Conservation (phyloP, 2,113 vertebrate species). For the Oncorhynchus gorbuscha region DNA sequence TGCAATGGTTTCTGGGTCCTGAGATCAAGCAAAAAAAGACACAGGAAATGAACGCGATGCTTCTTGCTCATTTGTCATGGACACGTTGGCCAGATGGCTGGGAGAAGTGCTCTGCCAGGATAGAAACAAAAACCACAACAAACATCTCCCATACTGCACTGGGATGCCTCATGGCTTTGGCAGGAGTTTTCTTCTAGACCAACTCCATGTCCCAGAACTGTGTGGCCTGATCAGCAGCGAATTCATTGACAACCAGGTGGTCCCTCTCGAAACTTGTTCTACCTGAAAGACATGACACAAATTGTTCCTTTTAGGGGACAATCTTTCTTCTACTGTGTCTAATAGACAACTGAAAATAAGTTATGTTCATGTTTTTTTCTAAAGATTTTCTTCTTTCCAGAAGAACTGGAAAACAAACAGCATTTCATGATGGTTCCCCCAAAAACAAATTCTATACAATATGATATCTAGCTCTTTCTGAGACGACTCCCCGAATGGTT, state of each 20-base stretch:
- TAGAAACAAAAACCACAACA: neutral
- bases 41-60: slow-evolving; percentile 1
- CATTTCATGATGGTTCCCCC: no score
- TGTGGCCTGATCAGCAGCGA: slow-evolving; percentile 19
- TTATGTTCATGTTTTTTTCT: no score
- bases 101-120: neutral
- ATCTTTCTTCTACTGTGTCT: neutral
- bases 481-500: no score
- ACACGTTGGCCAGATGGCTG: neutral
- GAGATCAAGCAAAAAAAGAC: slow-evolving; percentile 17
- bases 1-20: slow-evolving; percentile 14
- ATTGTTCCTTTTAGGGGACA: neutral
- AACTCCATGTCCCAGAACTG: slow-evolving; percentile 48
- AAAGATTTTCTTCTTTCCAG: no score
- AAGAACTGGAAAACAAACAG: no score
- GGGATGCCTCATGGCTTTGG: neutral
- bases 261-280: slow-evolving; percentile 40
- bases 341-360: no score
- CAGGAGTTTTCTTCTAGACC: neutral
- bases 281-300: slow-evolving; percentile 33
- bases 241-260: slow-evolving; percentile 45
- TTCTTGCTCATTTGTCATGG: no score
- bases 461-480: no score
- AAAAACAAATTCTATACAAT: no score
- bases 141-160: neutral